Percentiles rank a stretch among this genome's conserved stretches.
Conservation (phyloP, 2,888 invertebrate species). For the Scaeva pyrastri region DNA sequence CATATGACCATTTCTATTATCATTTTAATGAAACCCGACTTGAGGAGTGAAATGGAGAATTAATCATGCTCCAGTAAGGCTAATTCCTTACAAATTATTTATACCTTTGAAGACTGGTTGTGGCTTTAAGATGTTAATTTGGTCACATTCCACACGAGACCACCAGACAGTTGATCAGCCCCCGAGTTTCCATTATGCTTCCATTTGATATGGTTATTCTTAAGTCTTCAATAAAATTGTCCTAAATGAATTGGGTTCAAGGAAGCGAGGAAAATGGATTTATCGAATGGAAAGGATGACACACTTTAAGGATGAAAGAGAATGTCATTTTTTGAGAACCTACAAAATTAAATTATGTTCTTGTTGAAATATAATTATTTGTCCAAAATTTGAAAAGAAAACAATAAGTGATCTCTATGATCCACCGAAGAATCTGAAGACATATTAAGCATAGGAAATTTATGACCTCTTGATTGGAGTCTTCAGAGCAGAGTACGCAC, state of each 20-base stretch:
- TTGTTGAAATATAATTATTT: no score
- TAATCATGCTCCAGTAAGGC: constrained; percentile 62
- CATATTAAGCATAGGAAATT: no score
- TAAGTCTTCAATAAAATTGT: neutral
- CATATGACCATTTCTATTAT: constrained; percentile 72
- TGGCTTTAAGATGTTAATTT: constrained; percentile 22
- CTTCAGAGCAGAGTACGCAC: no score
- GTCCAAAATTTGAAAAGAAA: no score
- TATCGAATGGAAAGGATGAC: neutral
- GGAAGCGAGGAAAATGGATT: neutral
- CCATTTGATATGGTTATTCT: neutral
- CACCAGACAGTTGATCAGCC: no score
- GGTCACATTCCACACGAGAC: constrained; percentile 54
- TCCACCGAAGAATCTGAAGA: no score
- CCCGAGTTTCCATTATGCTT: neutral
- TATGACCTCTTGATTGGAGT: no score
- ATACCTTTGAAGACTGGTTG: constrained; percentile 23
- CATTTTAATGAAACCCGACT: constrained; percentile 65
- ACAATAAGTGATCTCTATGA: no score
- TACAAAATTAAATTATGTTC: no score
- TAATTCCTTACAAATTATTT: constrained; percentile 73
- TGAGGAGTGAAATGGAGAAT: constrained; percentile 44
- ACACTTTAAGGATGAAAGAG: neutral
- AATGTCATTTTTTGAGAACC: no score
- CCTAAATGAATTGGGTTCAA: neutral